phyloP scores from a whole-genome alignment of 2,113 vertebrate species.

The Peromyscus californicus region DNA sequence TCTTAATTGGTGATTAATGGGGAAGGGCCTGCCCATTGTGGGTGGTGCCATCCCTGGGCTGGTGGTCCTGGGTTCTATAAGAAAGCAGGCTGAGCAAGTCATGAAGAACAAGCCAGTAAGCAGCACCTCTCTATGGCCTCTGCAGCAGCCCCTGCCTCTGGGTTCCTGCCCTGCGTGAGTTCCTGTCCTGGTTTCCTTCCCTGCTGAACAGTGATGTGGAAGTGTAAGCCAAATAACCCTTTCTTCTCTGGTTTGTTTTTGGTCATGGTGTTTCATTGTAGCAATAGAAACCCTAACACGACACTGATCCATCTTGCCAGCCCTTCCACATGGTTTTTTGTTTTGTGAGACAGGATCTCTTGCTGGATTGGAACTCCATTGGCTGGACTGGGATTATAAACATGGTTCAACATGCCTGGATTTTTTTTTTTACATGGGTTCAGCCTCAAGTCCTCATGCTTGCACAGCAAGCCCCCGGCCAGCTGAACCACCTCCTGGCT shows the following conservation, averaged over 20 bases:
- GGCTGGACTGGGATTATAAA: background rate
- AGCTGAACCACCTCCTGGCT: background rate
- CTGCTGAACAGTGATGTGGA: background rate
- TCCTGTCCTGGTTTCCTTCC: background rate
- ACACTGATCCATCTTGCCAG: background rate
- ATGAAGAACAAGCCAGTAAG: background rate
- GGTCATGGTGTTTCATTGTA: background rate
- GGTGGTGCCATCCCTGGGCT: background rate
- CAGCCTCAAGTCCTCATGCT: background rate
- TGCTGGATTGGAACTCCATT: background rate
- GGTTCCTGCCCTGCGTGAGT: background rate
- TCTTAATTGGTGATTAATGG: background rate
- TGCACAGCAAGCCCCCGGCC: background rate
- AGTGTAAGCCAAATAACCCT: background rate
- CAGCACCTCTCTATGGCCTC: background rate
- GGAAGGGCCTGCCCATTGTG: background rate
- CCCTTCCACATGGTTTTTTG: background rate
- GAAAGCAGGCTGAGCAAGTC: background rate
- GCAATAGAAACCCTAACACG: background rate
- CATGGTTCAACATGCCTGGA: background rate
- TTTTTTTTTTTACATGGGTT: background rate
- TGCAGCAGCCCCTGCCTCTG: background rate
- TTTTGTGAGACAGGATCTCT: background rate
- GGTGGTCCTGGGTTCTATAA: background rate
- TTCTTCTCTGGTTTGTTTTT: background rate